phyloP scores from a whole-genome alignment of 2,797 vertebrate species.

The Crocodylus rhombifer region DNA sequence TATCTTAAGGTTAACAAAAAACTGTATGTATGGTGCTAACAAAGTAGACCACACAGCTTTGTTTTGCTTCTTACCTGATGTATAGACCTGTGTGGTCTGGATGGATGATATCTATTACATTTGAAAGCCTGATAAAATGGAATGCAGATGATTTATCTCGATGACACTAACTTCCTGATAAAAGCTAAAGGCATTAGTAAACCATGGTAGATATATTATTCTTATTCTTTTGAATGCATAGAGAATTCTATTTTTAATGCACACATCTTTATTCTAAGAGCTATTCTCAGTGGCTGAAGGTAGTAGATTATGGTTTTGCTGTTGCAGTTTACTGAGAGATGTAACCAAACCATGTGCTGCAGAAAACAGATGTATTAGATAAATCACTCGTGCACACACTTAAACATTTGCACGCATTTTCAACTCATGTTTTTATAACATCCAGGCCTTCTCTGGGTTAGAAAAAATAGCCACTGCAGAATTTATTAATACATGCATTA shows the following conservation, averaged over 20 bases:
- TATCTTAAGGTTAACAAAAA: conserved; percentile 60
- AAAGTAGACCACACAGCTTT: conserved; percentile 73
- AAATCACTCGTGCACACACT: neutral
- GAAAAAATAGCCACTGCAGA: neutral
- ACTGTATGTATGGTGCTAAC: conserved; percentile 42
- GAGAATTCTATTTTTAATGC: conserved; percentile 1
- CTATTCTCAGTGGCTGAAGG: neutral
- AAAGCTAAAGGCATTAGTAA: conserved; percentile 57
- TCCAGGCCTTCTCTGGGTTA: neutral
- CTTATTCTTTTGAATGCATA: neutral
- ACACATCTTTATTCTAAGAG: neutral
- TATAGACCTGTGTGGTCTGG: conserved; percentile 73
- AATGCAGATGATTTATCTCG: conserved; percentile 72
- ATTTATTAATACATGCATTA: neutral
- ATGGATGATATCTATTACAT: conserved; percentile 65
- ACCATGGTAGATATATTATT: neutral
- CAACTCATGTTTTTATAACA: fast-evolving
- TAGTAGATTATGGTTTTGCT: neutral
- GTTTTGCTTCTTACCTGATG: conserved; percentile 67
- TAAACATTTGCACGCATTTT: fast-evolving
- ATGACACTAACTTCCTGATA: conserved; percentile 51
- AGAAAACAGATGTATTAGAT: neutral
- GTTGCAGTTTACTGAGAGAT: neutral
- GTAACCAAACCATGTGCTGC: neutral
- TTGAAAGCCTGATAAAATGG: conserved; percentile 72